Conservation (phyloP, 2,888 invertebrate genomes). For the Criorhina ranunculi region DNA sequence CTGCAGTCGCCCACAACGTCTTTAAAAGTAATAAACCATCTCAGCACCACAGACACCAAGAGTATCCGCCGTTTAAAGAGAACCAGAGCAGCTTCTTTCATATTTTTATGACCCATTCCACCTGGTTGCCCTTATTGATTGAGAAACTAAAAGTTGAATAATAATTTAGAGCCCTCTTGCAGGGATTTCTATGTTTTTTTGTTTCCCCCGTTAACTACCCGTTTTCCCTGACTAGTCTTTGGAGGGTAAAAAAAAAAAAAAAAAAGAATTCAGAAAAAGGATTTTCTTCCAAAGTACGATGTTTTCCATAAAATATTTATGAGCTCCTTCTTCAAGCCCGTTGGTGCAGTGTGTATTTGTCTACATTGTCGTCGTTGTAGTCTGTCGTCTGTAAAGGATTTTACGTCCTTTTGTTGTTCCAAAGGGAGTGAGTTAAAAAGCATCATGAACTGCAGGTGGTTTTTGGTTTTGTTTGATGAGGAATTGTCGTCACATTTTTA, state of each 20-base stretch:
- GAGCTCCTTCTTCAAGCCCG: slow-evolving; percentile 38
- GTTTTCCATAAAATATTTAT: slow-evolving; percentile 75
- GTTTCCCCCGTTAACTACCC: background rate
- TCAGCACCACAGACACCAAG: background rate
- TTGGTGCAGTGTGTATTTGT: slow-evolving; percentile 24
- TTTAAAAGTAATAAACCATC: slow-evolving; percentile 54
- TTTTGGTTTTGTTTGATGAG: slow-evolving; percentile 40
- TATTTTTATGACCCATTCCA: slow-evolving; percentile 37
- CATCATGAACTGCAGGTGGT: slow-evolving; percentile 69
- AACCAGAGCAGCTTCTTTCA: background rate
- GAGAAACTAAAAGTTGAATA: slow-evolving; percentile 70
- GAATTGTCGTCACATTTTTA: slow-evolving; percentile 36
- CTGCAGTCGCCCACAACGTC: slow-evolving; percentile 18
- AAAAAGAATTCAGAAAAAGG: no score
- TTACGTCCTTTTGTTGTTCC: slow-evolving; percentile 41
- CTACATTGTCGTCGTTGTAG: slow-evolving; percentile 17
- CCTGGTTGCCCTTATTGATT: slow-evolving; percentile 60
- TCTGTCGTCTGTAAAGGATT: slow-evolving; percentile 51
- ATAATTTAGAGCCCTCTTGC: slow-evolving; percentile 52
- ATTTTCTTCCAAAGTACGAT: slow-evolving; percentile 59
- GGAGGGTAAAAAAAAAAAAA: slow-evolving; percentile 2
- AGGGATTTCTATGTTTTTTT: slow-evolving; percentile 11
- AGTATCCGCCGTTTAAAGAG: background rate
- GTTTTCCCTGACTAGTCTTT: background rate
- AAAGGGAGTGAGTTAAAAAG: slow-evolving; percentile 39